Conservation (phyloP, 1,140 invertebrate species). For the Ericerus pela region DNA sequence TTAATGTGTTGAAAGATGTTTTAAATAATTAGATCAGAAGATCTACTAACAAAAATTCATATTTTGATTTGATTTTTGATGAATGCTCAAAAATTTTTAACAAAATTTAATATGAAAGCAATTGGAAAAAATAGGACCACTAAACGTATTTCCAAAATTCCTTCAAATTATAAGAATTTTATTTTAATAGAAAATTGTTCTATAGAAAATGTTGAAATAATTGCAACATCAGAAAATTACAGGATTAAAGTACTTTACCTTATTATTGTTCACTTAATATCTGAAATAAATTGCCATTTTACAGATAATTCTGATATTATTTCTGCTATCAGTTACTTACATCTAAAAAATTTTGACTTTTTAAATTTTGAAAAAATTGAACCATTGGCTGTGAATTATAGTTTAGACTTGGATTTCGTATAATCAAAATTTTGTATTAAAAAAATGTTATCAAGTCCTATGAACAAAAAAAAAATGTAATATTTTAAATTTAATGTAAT, state of each 20-base stretch:
- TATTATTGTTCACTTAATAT: conserved; percentile 6
- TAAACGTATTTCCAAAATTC: not conserved
- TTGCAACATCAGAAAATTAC: not conserved
- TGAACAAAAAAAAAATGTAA: not conserved
- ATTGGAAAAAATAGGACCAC: not conserved
- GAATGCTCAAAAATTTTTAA: not conserved
- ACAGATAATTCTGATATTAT: conserved; percentile 1
- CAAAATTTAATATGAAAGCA: conserved; percentile 1
- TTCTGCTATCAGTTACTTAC: not conserved
- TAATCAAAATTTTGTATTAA: conserved; percentile 5
- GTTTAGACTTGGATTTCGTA: not conserved
- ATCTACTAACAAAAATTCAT: conserved; percentile 3
- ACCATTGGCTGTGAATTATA: conserved; percentile 2
- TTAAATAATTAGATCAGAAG: conserved; percentile 3
- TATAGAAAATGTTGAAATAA: not conserved
- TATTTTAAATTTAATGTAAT: not conserved
- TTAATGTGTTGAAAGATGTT: conserved; percentile 1
- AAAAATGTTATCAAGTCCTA: not conserved
- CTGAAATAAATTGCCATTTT: conserved; percentile 7
- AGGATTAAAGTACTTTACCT: not conserved
- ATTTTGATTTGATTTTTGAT: not conserved
- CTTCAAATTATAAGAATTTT: not conserved
- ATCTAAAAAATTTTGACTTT: conserved; percentile 10
- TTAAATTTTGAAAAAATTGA: conserved; percentile 1
- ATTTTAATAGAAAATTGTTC: not conserved